A percentile compares a stretch with the other conserved stretches of the same genome.
phyloP scores from a whole-genome alignment of 1,140 invertebrate genomes.

The Leguminivora glycinivorella region DNA sequence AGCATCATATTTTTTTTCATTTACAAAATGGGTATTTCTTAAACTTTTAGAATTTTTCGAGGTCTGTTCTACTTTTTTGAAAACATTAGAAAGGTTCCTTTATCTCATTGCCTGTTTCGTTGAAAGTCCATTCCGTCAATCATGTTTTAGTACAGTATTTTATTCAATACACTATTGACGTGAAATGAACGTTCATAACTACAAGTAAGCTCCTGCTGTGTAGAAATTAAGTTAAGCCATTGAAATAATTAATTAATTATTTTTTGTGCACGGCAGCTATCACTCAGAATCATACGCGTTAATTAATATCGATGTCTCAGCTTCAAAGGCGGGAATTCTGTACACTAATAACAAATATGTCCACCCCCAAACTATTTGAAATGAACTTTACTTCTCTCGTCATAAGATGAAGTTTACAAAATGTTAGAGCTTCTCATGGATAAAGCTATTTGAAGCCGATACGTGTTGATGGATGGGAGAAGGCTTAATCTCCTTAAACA shows the following conservation, averaged over 20 bases:
- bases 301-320: slow-evolving; percentile 48
- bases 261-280: slow-evolving; percentile 30
- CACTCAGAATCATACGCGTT: slow-evolving; percentile 35
- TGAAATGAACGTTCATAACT: not conserved
- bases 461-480: slow-evolving; percentile 44
- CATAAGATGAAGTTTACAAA: not conserved
- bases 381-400: not conserved
- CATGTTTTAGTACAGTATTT: no score
- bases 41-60: no score
- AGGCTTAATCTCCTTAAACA: slow-evolving; percentile 39
- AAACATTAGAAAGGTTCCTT: no score
- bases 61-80: no score
- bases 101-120: no score
- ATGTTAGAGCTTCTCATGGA: not conserved
- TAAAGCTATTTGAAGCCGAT: not conserved
- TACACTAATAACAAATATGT: slow-evolving; percentile 20
- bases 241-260: slow-evolving; percentile 13
- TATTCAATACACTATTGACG: not conserved
- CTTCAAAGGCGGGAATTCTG: slow-evolving; percentile 45
- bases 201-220: not conserved
- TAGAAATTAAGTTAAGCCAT: not conserved
- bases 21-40: no score
- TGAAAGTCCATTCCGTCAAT: no score
- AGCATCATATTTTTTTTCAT: no score
- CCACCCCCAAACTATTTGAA: not conserved